phyloP scores from a whole-genome alignment of 2,888 invertebrate species.

The Nomada fabriciana region DNA sequence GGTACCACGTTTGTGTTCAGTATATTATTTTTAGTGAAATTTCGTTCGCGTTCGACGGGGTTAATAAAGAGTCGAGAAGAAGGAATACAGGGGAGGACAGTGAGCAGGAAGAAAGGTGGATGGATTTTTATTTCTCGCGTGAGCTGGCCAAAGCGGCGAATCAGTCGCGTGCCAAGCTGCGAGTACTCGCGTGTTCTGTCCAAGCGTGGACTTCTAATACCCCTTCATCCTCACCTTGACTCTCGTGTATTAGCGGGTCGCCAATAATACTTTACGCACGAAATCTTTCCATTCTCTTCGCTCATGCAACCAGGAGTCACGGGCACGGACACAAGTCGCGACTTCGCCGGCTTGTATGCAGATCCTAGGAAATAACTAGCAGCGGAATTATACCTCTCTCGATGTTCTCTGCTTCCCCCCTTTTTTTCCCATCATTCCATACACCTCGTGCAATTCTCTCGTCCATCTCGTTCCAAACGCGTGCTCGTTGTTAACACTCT shows the following conservation, averaged over 20 bases:
- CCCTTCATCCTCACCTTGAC: constrained; percentile 77
- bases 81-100: constrained; percentile 9
- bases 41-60: not conserved
- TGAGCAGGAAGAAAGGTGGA: constrained; percentile 22
- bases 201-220: constrained; percentile 76
- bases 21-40: not conserved
- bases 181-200: constrained; percentile 78
- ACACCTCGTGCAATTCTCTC: constrained; percentile 10
- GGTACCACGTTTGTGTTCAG: not conserved
- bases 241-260: constrained; percentile 71
- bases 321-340: constrained; percentile 56
- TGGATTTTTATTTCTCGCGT: constrained; percentile 66
- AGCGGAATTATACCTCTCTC: constrained; percentile 44
- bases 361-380: constrained; percentile 53
- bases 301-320: constrained; percentile 68
- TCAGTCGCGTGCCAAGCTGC: constrained; percentile 76
- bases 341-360: constrained; percentile 50
- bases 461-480: not conserved
- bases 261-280: constrained; percentile 76
- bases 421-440: not conserved
- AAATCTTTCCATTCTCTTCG: constrained; percentile 72
- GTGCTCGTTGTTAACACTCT: constrained; percentile 36
- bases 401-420: constrained; percentile 10
- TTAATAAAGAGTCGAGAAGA: constrained; percentile 19
- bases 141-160: constrained; percentile 69